A percentile compares a stretch with the other conserved stretches of the same genome.
phyloP scores from a whole-genome alignment of 2,797 vertebrate species.

The Hippocampus kuda region DNA sequence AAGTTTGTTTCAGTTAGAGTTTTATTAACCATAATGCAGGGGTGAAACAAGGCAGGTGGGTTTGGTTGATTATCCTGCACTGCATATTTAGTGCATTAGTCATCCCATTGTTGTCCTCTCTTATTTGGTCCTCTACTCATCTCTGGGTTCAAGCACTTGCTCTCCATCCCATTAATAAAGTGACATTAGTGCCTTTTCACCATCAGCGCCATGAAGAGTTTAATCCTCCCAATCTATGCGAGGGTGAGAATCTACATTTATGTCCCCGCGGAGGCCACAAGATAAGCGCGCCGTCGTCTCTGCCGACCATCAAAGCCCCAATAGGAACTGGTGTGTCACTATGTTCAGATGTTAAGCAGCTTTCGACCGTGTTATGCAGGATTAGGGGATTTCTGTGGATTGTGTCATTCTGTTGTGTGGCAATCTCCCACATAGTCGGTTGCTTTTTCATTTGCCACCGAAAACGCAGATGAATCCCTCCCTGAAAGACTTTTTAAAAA shows the following conservation, averaged over 20 bases:
- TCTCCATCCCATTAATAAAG: conserved; percentile 12
- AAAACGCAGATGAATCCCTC: conserved; percentile 9
- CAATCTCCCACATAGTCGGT: conserved; percentile 12
- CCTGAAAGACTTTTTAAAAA: background rate
- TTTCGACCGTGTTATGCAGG: conserved; percentile 34
- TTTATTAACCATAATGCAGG: background rate
- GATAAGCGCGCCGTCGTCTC: conserved; percentile 11
- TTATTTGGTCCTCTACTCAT: background rate
- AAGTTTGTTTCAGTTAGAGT: background rate
- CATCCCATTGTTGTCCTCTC: conserved; percentile 1
- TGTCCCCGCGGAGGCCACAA: conserved; percentile 20
- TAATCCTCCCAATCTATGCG: conserved; percentile 29
- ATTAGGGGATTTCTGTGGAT: conserved; percentile 48
- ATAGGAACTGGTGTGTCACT: conserved; percentile 20
- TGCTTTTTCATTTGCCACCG: conserved; percentile 17
- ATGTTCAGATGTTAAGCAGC: conserved; percentile 45
- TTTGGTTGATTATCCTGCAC: background rate
- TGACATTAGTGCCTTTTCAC: conserved; percentile 16
- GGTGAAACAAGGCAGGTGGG: background rate
- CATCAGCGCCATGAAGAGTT: conserved; percentile 10
- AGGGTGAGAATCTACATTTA: conserved; percentile 26
- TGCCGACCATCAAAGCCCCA: conserved; percentile 24
- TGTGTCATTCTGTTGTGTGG: conserved; percentile 31
- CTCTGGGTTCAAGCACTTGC: conserved; percentile 8
- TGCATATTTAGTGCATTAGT: background rate